Evolutionary conservation across 2,113 vertebrate genomes (phyloP).

Genomic region (Climacteris rufus): DNA sequence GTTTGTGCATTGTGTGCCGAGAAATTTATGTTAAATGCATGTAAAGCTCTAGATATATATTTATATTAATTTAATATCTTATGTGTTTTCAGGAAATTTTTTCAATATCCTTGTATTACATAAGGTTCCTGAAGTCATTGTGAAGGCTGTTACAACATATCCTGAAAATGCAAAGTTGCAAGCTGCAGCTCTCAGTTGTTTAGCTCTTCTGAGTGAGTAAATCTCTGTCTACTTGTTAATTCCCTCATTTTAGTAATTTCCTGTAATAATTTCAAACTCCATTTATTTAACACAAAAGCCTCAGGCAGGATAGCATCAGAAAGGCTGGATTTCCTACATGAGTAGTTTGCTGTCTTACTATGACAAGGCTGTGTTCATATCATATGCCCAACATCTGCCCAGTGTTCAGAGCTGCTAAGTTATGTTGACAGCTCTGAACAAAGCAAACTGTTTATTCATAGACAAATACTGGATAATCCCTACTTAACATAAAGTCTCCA

Average conservation of each 20-base stretch:
- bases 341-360: background rate
- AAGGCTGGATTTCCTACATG: background rate
- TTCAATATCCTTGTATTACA: conserved; percentile 91
- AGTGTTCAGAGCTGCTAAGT: background rate
- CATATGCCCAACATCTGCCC: background rate
- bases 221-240: background rate
- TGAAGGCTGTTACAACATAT: conserved; percentile 80
- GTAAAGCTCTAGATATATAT: background rate
- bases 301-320: background rate
- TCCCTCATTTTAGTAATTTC: background rate
- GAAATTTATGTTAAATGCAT: background rate
- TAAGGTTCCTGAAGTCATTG: conserved; percentile 81
- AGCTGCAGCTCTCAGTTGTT: conserved; percentile 81
- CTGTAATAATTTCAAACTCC: background rate
- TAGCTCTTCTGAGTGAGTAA: conserved; percentile 90
- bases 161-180: conserved; percentile 80
- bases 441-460: background rate
- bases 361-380: background rate
- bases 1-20: background rate
- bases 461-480: background rate
- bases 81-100: conserved; percentile 83
- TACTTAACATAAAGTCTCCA: background rate
- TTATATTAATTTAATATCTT: background rate
- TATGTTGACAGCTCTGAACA: background rate
- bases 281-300: background rate